Evolutionary conservation across 2,888 invertebrate genomes (phyloP).

Genomic region (Candidula unifasciata): DNA sequence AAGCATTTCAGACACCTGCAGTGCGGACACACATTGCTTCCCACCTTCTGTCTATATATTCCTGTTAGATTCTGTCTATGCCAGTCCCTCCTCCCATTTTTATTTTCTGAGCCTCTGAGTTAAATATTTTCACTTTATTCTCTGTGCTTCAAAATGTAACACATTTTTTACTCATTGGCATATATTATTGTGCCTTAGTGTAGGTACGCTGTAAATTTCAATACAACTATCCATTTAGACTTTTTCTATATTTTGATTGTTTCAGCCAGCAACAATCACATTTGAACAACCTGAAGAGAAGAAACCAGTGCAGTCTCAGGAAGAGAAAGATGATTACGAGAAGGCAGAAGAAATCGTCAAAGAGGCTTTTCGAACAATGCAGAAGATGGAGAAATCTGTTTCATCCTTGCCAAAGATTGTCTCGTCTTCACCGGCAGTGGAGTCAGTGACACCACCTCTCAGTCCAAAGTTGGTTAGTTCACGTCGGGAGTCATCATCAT

Average conservation of each 20-base stretch:
- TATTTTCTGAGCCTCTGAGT: too few species aligned
- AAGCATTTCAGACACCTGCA: too few species aligned
- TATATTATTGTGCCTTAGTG: too few species aligned
- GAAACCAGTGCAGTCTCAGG: constrained; percentile 62
- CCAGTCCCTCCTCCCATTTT: too few species aligned
- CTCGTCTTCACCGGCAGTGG: constrained; percentile 30
- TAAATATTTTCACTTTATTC: too few species aligned
- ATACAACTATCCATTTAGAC: neutral
- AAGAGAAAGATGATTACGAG: constrained; percentile 55
- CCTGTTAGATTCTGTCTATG: too few species aligned
- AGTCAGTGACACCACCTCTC: constrained; percentile 11
- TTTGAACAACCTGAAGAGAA: constrained; percentile 56
- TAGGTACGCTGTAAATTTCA: too few species aligned
- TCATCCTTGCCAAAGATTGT: constrained; percentile 41
- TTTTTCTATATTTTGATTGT: neutral
- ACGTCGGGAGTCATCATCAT: constrained; percentile 14
- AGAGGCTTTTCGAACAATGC: constrained; percentile 64
- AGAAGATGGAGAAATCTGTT: constrained; percentile 48
- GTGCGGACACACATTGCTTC: too few species aligned
- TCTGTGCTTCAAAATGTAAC: too few species aligned
- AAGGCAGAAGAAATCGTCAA: constrained; percentile 64
- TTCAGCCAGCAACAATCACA: neutral
- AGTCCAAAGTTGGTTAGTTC: constrained; percentile 23
- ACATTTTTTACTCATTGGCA: too few species aligned
- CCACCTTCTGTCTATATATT: too few species aligned